Evolutionary conservation across 2,797 vertebrate genomes (phyloP), one percentile per base, ranked within the genome.

Genomic region (Squalus acanthias): DNA sequence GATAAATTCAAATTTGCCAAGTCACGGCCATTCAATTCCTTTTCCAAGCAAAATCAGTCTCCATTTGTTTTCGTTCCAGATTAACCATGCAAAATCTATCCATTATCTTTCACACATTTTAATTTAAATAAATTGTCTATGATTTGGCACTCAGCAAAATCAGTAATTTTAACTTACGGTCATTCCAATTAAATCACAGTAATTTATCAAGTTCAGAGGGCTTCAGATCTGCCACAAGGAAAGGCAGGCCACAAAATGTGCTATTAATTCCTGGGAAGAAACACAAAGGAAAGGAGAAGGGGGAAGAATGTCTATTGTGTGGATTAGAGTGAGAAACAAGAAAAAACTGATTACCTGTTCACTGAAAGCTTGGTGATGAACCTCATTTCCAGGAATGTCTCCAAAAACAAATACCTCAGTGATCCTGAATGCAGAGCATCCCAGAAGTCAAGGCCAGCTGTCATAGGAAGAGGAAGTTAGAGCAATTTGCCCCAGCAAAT

Each of bases 391-490:
- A 46, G 91, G n/a, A 93, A 69, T 26, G 91, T 46, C 63, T 93
- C 65, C 91, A 63, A 63, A 33, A 93, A 39, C 63, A 93, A 69
- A 93, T 39, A 93, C 91, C 91, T 93, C 91, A 46, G 39, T 24
- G n/a, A 63, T 85, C 39, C 46, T 46, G 91, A 93, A 46, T 69
- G 65, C 20, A 46, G n/a, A 93, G 65, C 91, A 93, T 93, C 91
- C 91, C 65, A 93, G 65, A 69, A 93, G 65, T 93, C 91, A 39
- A 93, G 91, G 91, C 91, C 91, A 69, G 91, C 91, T 93, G n/a
- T 93, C 39, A 93, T 69, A 93, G 91, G 91, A 93, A 93, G 91
- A 93, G 91, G 91, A 93, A 93, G 91, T 93, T 93, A 69, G 65
- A 93, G 8, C n/a, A 69, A 93, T 69, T 67, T 24, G 65, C 10